Percentiles rank a stretch among this genome's conserved stretches.
Conservation (phyloP, 1,140 invertebrate genomes). For the Hylaeus anthracinus region DNA sequence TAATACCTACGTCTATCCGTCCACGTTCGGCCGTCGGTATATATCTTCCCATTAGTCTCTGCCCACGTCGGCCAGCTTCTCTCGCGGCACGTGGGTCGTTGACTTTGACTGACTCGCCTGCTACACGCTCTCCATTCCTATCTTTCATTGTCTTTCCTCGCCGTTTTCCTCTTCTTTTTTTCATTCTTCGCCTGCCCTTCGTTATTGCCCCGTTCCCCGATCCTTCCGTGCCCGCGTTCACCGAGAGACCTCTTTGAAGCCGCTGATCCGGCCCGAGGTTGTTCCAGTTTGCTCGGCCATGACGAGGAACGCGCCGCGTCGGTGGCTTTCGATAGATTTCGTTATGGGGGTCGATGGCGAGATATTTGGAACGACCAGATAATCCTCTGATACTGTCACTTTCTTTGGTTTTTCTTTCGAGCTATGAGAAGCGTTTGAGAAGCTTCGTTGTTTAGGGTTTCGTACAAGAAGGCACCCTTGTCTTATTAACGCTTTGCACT, state of each 20-base stretch:
- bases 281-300: not conserved
- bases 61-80: slow-evolving; percentile 62
- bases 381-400: too few relatives aligned
- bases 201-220: slow-evolving; percentile 1
- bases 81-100: slow-evolving; percentile 66
- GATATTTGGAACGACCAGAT: too few relatives aligned
- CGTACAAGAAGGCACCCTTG: too few relatives aligned
- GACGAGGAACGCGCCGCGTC: not conserved
- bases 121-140: slow-evolving; percentile 32
- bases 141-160: slow-evolving; percentile 31
- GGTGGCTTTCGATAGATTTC: not conserved
- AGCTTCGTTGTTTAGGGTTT: too few relatives aligned
- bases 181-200: slow-evolving; percentile 17
- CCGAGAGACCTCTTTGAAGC: not conserved
- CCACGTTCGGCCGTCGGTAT: slow-evolving; percentile 65
- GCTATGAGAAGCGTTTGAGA: too few relatives aligned
- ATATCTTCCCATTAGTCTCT: slow-evolving; percentile 70
- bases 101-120: slow-evolving; percentile 67
- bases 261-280: not conserved
- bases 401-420: too few relatives aligned
- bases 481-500: too few relatives aligned
- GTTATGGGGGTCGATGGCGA: too few relatives aligned
- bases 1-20: slow-evolving; percentile 69
- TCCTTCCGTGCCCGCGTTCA: not conserved
- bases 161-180: slow-evolving; percentile 4